phyloP scores from a whole-genome alignment of 2,113 vertebrate genomes.

The Odontophorus gujanensis region DNA sequence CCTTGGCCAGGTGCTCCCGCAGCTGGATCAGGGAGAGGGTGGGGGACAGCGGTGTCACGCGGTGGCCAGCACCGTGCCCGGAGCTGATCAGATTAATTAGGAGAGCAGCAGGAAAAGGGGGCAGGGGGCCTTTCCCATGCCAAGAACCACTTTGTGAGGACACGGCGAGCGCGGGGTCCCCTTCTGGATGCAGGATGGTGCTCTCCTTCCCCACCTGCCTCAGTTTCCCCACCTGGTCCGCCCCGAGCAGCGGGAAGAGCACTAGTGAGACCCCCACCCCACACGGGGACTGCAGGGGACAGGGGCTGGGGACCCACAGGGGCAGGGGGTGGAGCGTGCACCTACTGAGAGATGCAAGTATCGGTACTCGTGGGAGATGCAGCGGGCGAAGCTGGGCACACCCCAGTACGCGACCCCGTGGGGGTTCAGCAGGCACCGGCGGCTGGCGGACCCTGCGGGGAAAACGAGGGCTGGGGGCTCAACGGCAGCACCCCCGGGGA shows the following conservation, averaged over 20 bases:
- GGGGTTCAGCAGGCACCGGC: slow-evolving; percentile 96
- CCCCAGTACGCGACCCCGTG: slow-evolving; percentile 97
- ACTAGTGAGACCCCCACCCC: too few relatives aligned
- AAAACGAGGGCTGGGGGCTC: neutral
- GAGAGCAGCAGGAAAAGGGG: accelerated
- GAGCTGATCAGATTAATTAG: neutral
- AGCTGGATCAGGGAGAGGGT: slow-evolving; percentile 74
- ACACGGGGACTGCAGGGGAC: neutral
- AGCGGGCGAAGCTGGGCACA: slow-evolving; percentile 97
- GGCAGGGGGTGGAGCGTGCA: slow-evolving; percentile 28
- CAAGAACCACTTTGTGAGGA: neutral
- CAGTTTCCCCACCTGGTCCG: neutral
- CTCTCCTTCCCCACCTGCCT: neutral
- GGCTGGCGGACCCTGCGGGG: slow-evolving; percentile 91
- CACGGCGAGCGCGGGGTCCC: neutral
- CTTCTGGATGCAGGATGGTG: neutral
- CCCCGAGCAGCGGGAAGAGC: neutral
- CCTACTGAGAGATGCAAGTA: slow-evolving; percentile 95
- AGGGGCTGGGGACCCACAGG: neutral
- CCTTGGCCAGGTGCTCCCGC: slow-evolving; percentile 98
- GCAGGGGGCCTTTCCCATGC: neutral
- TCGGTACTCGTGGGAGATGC: slow-evolving; percentile 96
- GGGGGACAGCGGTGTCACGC: neutral
- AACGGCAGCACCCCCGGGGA: accelerated
- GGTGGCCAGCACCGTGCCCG: accelerated